Conservation (phyloP, 2,113 vertebrate genomes). For the Lates calcarifer region DNA sequence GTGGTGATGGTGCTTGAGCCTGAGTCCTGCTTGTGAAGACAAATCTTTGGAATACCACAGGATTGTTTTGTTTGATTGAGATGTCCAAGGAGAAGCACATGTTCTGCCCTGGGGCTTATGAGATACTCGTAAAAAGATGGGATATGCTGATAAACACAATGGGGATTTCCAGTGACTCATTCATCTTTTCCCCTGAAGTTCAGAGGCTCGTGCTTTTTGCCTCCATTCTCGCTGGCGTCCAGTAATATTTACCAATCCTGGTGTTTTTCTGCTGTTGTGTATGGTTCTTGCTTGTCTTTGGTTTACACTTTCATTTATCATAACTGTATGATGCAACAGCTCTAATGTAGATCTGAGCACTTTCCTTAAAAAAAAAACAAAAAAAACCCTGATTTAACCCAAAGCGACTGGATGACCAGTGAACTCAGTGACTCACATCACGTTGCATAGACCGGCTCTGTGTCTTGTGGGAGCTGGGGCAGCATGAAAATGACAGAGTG, state of each 20-base stretch:
- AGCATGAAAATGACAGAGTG: conserved; percentile 67
- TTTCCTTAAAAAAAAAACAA: conserved; percentile 28
- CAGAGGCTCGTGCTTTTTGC: neutral
- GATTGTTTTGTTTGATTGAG: neutral
- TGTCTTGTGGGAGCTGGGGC: conserved; percentile 42
- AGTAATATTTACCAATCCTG: neutral
- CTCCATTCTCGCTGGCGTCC: neutral
- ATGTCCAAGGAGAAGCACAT: neutral
- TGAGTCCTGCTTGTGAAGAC: neutral
- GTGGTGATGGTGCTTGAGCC: neutral
- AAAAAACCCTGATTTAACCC: conserved; percentile 43
- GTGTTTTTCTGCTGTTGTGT: neutral
- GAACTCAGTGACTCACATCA: conserved; percentile 57
- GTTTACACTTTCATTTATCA: conserved; percentile 11
- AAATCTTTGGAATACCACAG: neutral
- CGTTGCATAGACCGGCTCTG: conserved; percentile 17
- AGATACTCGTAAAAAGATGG: conserved; percentile 6
- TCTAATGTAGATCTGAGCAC: neutral
- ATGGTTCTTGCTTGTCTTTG: neutral
- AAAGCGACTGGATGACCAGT: conserved; percentile 36
- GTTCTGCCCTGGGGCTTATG: neutral
- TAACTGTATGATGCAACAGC: neutral
- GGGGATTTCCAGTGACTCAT: conserved; percentile 21
- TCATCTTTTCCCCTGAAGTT: neutral
- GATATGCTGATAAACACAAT: neutral